Percentiles rank a stretch among this genome's conserved stretches.
Evolutionary conservation across 2,113 vertebrate species (phyloP).

Genomic region (Amphiprion ocellaris): DNA sequence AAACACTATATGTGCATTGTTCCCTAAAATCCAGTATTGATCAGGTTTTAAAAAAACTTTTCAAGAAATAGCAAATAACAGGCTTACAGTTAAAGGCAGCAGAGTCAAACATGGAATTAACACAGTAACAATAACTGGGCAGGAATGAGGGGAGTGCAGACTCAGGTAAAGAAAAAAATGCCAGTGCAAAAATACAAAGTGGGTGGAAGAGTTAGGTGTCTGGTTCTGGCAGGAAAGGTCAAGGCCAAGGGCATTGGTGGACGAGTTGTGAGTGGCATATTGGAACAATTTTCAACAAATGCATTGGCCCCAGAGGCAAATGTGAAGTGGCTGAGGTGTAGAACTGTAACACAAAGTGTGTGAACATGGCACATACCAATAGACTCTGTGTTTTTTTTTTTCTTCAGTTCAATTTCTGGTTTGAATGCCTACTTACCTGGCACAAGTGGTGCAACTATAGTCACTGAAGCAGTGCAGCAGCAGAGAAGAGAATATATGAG

Average conservation of each 20-base stretch:
- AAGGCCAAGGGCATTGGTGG: background rate
- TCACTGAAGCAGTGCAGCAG: background rate
- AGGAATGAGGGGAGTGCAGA: background rate
- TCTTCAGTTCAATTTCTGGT: background rate
- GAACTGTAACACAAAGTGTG: background rate
- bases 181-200: background rate
- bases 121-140: background rate
- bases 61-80: too few species aligned
- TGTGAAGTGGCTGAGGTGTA: constrained; percentile 9
- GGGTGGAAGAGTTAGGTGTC: background rate
- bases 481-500: background rate
- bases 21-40: too few species aligned
- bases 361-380: background rate
- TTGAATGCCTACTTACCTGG: background rate
- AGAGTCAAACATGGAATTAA: too few species aligned
- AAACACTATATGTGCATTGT: too few species aligned
- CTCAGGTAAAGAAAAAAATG: background rate
- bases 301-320: background rate
- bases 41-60: too few species aligned
- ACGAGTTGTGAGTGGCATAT: background rate
- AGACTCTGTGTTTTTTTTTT: background rate
- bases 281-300: constrained; percentile 8
- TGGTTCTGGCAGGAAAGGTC: background rate
- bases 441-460: background rate
- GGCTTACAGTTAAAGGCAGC: too few species aligned